Base-by-base conservation (phyloP, 92 coral and sea anemone species). In the Heliopora coerulea region DNA sequence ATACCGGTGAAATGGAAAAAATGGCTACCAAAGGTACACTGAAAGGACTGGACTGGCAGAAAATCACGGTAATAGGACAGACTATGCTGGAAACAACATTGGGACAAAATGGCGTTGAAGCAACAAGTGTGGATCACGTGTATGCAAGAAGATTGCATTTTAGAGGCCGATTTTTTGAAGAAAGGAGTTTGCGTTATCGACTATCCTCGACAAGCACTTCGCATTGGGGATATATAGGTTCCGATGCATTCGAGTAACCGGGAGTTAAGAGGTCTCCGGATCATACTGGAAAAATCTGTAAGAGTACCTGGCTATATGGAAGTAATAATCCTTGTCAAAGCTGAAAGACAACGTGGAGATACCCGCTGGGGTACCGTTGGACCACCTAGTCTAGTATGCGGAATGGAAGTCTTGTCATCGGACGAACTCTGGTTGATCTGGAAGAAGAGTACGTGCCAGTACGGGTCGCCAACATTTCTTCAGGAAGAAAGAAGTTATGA, bases 91-190 rank as follows among this genome's bases (percentile, higher is more conserved):
- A 49, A 54, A 32, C 67, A 24, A 3, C 0, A 27, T 21, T 78
- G 44, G 82, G 77, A 11, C 12, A 19, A 26, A 78, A 62, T 12
- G 65, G n/a, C 13, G 8, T 27, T 27, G 9, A 23, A 1, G 20
- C 68, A 54, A 32, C 26, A 67, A 0, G 39, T 54, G 26, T 79
- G 54, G 83, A 21, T 79, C 13, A 78, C 83, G 1, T 39, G 46
- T 24, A 66, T 79, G 12, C 75, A 59, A 34, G 75, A 64, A 40
- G 77, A 79, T 1, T 70, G 77, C 49, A 79, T 79, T 34, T 56
- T 79, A 27, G 68, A 78, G 21, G 72, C 61, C 17, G 83, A 79
- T 57, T 79, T 67, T 48, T 29, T 79, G 67, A 70, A 58, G 52
- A 48, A 30, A 49, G n/a, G 32, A 59, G 56, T 56, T 28, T 79